These are phyloP conservation scores for Steinernema feltiae DNA, from an alignment of 1,140 invertebrate genomes.

Conservation along the genomic window DNA sequence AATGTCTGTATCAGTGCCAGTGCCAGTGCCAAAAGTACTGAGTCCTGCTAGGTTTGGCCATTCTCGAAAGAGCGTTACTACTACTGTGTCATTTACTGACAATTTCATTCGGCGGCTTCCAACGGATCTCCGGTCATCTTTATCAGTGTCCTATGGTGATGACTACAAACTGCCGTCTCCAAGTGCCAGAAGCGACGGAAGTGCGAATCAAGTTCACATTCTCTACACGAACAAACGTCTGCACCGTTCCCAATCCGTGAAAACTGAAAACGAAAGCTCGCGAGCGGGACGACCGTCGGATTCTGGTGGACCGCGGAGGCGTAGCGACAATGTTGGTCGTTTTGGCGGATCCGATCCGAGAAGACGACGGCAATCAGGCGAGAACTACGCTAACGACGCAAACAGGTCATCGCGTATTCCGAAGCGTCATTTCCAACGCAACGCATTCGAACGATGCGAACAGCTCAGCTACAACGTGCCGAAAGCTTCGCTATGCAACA, in stretches of 20 bases:
- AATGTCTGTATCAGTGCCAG: not conserved
- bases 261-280: not conserved
- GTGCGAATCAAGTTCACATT: not conserved
- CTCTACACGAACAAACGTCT: not conserved
- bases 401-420: constrained; percentile 12
- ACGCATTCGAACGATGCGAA: constrained; percentile 37
- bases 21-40: not conserved
- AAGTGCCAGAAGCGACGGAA: not conserved
- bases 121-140: not conserved
- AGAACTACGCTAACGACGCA: constrained; percentile 15
- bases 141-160: not conserved
- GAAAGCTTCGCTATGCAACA: constrained; percentile 28
- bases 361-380: not conserved
- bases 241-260: not conserved
- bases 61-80: not conserved
- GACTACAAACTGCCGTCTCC: not conserved
- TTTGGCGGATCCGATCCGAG: constrained; percentile 16
- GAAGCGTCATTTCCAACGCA: constrained; percentile 12
- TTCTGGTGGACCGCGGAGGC: not conserved
- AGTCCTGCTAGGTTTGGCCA: not conserved
- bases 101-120: not conserved
- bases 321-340: not conserved
- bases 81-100: not conserved
- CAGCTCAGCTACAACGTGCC: constrained; percentile 32
- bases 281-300: not conserved